These are phyloP conservation scores for Spondyliosoma cantharus DNA, from an alignment of 2,797 vertebrate genomes.

Conservation along the genomic window DNA sequence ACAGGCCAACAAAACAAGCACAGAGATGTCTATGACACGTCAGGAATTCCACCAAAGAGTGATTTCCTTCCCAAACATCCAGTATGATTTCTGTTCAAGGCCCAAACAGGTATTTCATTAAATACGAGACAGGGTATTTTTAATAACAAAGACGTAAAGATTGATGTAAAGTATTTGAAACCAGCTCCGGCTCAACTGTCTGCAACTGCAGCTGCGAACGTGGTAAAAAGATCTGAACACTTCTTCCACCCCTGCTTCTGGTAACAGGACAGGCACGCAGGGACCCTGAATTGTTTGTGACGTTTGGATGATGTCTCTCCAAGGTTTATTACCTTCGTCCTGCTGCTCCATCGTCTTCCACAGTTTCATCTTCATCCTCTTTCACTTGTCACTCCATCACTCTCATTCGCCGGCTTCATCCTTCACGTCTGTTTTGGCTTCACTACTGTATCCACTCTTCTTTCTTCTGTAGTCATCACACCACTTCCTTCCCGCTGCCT, in stretches of 20 bases:
- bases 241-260: background rate
- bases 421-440: slow-evolving; percentile 32
- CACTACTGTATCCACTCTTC: slow-evolving; percentile 11
- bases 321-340: slow-evolving; percentile 33
- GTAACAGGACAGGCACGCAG: background rate
- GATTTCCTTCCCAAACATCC: too few relatives aligned
- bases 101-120: background rate
- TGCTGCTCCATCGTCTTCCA: slow-evolving; percentile 11
- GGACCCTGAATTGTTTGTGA: slow-evolving; percentile 18
- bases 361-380: slow-evolving; percentile 34
- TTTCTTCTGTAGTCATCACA: slow-evolving; percentile 7
- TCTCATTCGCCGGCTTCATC: slow-evolving; percentile 41
- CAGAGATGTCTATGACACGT: too few relatives aligned
- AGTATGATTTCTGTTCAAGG: background rate
- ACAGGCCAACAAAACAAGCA: too few relatives aligned
- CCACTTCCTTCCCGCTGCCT: slow-evolving; percentile 37
- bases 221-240: background rate
- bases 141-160: background rate
- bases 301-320: slow-evolving; percentile 28
- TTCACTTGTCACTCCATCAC: slow-evolving; percentile 51
- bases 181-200: background rate
- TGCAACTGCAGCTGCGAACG: too few relatives aligned
- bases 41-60: too few relatives aligned
- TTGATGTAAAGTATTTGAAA: background rate
- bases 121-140: too few relatives aligned